Percentiles rank a stretch among this genome's conserved stretches.
phyloP scores from a whole-genome alignment of 1,140 invertebrate genomes.

The Leptinotarsa undecemlineata region DNA sequence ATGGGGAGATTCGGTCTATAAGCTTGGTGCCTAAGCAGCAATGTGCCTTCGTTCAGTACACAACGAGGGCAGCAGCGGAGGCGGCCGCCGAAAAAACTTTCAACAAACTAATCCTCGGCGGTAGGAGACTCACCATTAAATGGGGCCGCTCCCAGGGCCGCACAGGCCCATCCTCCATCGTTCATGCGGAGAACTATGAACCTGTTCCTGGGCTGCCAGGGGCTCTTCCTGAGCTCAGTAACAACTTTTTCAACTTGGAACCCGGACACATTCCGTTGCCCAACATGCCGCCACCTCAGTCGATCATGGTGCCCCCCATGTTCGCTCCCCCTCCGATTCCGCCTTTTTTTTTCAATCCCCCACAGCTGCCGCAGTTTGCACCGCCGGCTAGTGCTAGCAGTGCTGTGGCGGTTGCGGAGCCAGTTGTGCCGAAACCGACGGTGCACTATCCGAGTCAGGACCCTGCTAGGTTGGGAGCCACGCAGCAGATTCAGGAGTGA shows the following conservation, averaged over 20 bases:
- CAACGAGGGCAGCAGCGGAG: slow-evolving; percentile 86
- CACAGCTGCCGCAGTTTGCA: slow-evolving; percentile 61
- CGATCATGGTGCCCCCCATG: slow-evolving; percentile 61
- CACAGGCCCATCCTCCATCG: slow-evolving; percentile 49
- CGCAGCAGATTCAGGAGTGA: slow-evolving; percentile 50
- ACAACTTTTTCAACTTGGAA: slow-evolving; percentile 82
- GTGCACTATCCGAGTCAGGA: slow-evolving; percentile 96
- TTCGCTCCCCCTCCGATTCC: slow-evolving; percentile 57
- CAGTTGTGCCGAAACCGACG: slow-evolving; percentile 52
- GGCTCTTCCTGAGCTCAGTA: slow-evolving; percentile 73
- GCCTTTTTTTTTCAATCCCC: slow-evolving; percentile 65
- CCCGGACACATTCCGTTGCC: slow-evolving; percentile 58
- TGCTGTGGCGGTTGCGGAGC: slow-evolving; percentile 43
- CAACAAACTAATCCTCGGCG: slow-evolving; percentile 90
- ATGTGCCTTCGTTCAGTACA: slow-evolving; percentile 98
- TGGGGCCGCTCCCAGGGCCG: slow-evolving; percentile 88
- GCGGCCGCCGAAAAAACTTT: slow-evolving; percentile 94
- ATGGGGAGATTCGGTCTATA: slow-evolving; percentile 95
- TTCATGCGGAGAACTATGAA: slow-evolving; percentile 64
- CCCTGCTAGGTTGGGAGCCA: slow-evolving; percentile 83
- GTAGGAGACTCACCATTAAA: slow-evolving; percentile 88
- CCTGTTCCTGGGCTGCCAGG: slow-evolving; percentile 87
- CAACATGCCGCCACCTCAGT: slow-evolving; percentile 61
- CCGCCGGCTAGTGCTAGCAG: slow-evolving; percentile 53
- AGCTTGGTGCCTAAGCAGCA: slow-evolving; percentile 91